Evolutionary conservation across 2,113 vertebrate genomes (phyloP), one percentile per base, ranked within the genome.

Genomic region (Pituophis catenifer): DNA sequence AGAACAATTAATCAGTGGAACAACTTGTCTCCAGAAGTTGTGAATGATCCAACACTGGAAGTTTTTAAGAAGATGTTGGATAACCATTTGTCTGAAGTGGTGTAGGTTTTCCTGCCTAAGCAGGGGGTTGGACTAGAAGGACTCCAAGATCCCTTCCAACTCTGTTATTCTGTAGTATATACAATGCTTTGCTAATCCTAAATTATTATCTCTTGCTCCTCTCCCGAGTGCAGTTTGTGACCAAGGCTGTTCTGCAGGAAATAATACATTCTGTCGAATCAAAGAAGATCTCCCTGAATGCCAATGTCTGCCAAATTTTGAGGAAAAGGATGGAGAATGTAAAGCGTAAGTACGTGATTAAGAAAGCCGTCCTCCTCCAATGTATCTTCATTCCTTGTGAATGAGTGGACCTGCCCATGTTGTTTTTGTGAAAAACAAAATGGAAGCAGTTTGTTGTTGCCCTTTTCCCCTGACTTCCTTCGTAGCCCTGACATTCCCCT

Each of bases 221-320:
- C 59, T n/a, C 93, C 8, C 86, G 89, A 75, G 90, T 92, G 2
- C 52, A 94, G 90, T 0, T 5, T 98, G 98, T 89, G 0, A 8
- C 3, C 0, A 2, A 0, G 0, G 0, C 3, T 98, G 98, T 94
- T 55, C 3, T 0, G 0, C 4, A 4, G 0, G 0, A 0, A 0
- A 4, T 0, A 5, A 92, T 0, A 24, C 11, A 26, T 94, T 95
- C 21, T 98, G 98, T 26, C 0, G 53, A 8, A 0, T 8, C 75
- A 1, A 3, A 0, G 0, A 8, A 0, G 0, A 0, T 0, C 0
- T 0, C 0, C 1, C 38, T 1, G 0, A 0, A 0, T 98, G 98
- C 6, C 0, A 0, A 2, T 98, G 98, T 58, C 9, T 93, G 55
- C 0, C 26, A 0, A 91, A 96, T 70, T 97, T 91, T 10, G 0